Evolutionary conservation across 2,888 invertebrate genomes (phyloP).

Genomic region (Erannis defoliaria): DNA sequence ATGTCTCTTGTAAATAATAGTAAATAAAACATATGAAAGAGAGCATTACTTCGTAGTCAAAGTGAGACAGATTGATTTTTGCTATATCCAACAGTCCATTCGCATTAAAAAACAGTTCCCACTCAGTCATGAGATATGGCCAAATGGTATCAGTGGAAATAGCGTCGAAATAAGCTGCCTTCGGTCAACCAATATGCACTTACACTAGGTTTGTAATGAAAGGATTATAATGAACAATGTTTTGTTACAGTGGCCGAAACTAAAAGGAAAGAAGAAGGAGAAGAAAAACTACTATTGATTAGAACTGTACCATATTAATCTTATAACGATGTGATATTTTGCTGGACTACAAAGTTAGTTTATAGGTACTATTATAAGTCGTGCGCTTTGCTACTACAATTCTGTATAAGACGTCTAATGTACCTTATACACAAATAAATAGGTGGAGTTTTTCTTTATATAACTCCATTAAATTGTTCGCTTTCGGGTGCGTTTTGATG

Average conservation of each 20-base stretch:
- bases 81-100: no score
- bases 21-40: no score
- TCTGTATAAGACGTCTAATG: no score
- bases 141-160: neutral
- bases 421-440: neutral
- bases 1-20: no score
- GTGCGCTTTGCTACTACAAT: neutral
- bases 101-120: no score
- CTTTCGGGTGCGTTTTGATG: no score
- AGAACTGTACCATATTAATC: constrained; percentile 6
- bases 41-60: no score
- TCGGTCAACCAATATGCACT: constrained; percentile 3
- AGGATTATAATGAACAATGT: neutral
- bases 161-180: neutral
- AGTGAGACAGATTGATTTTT: no score
- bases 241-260: constrained; percentile 79
- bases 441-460: neutral
- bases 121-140: no score
- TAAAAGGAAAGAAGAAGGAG: constrained; percentile 51
- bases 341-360: constrained; percentile 2
- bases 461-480: no score
- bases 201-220: neutral
- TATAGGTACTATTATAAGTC: neutral
- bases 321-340: neutral
- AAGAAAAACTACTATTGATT: neutral